phyloP scores from a whole-genome alignment of 2,113 vertebrate species.

The Poecilia latipinna region DNA sequence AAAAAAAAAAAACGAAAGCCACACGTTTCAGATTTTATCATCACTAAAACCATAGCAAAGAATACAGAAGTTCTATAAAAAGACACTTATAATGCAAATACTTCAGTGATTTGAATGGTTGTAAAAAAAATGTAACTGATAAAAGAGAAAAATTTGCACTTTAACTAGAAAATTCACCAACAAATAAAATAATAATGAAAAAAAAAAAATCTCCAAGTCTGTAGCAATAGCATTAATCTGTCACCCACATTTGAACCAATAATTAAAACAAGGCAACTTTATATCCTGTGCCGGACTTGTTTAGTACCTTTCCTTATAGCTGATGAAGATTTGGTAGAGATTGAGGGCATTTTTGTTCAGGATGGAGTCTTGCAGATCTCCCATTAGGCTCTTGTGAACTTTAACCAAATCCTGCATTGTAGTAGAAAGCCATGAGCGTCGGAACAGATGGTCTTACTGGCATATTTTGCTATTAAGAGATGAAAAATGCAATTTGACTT shows the following conservation, averaged over 20 bases:
- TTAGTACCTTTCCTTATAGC: slow-evolving; percentile 91
- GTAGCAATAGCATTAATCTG: background rate
- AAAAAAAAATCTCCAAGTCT: background rate
- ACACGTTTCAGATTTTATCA: background rate
- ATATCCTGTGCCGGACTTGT: background rate
- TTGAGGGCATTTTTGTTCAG: slow-evolving; percentile 89
- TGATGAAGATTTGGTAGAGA: slow-evolving; percentile 90
- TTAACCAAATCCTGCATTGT: slow-evolving; percentile 88
- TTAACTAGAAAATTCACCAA: too few relatives aligned
- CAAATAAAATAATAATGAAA: too few relatives aligned
- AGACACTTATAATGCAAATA: too few relatives aligned
- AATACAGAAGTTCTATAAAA: background rate
- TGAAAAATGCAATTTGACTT: slow-evolving; percentile 61
- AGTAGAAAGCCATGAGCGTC: background rate
- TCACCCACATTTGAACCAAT: background rate
- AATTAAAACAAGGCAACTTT: background rate
- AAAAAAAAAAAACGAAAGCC: background rate
- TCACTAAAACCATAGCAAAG: background rate
- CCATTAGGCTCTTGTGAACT: slow-evolving; percentile 88
- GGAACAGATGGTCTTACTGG: background rate
- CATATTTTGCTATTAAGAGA: background rate
- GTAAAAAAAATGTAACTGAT: too few relatives aligned
- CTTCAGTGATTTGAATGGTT: too few relatives aligned
- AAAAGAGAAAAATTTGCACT: too few relatives aligned
- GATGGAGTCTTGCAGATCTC: slow-evolving; percentile 90